phyloP scores from a whole-genome alignment of 2,888 invertebrate genomes.

The Ametastegia equiseti region DNA sequence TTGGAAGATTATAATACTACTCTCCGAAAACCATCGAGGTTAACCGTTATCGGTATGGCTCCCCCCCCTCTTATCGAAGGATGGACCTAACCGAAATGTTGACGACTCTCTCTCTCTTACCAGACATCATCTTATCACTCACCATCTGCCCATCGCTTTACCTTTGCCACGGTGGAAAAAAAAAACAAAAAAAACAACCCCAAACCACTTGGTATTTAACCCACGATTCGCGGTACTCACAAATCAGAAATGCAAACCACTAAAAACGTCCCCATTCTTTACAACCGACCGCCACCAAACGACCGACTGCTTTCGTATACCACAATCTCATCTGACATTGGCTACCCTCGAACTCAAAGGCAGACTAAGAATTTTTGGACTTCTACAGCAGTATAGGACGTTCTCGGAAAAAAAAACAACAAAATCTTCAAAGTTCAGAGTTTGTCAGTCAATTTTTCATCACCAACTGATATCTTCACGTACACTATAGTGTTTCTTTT shows the following conservation, averaged over 20 bases:
- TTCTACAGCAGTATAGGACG: too few relatives aligned
- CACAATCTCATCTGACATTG: conserved; percentile 24
- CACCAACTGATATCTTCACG: too few relatives aligned
- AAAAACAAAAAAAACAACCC: too few relatives aligned
- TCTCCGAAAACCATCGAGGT: too few relatives aligned
- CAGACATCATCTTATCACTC: conserved; percentile 8
- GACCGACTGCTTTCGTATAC: not conserved
- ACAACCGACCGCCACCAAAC: not conserved
- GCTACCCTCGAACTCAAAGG: not conserved
- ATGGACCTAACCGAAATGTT: not conserved
- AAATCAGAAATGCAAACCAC: conserved; percentile 40
- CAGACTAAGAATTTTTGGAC: not conserved
- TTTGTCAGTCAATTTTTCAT: too few relatives aligned
- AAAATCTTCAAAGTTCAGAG: too few relatives aligned
- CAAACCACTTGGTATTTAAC: conserved; percentile 19
- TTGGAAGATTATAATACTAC: too few relatives aligned
- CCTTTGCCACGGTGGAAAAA: too few relatives aligned
- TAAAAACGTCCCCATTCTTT: conserved; percentile 24
- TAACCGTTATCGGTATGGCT: not conserved
- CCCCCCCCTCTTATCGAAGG: conserved; percentile 23
- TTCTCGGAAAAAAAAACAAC: too few relatives aligned
- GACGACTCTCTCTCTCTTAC: conserved; percentile 24
- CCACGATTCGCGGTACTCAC: conserved; percentile 37
- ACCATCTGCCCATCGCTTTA: not conserved
- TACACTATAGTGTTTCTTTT: too few relatives aligned